phyloP scores from a whole-genome alignment of 2,797 vertebrate species.

The Antennarius maculatus region DNA sequence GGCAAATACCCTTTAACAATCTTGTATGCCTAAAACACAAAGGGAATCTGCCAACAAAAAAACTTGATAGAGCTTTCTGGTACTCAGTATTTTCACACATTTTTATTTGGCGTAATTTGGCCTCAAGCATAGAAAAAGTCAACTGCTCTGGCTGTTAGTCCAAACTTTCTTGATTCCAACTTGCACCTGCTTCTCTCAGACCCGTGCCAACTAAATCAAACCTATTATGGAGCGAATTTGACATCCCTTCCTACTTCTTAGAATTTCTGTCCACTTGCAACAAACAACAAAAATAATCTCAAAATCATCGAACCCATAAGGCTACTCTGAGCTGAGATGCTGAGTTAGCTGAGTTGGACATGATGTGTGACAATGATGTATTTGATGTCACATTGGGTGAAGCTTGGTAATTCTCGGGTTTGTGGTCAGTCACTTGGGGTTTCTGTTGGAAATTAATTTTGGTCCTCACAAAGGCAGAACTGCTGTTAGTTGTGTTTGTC shows the following conservation, averaged over 20 bases:
- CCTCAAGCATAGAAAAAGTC: neutral
- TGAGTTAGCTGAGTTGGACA: no score
- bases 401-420: neutral
- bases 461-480: slow-evolving; percentile 10
- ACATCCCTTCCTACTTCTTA: neutral
- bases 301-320: no score
- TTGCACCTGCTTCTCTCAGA: neutral
- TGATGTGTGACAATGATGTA: no score
- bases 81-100: slow-evolving; percentile 3
- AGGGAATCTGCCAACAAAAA: slow-evolving; percentile 12
- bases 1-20: slow-evolving; percentile 55
- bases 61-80: slow-evolving; percentile 5
- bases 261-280: no score
- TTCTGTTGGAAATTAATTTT: neutral
- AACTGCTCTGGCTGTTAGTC: neutral
- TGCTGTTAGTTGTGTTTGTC: slow-evolving; percentile 15
- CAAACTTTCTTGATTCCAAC: neutral
- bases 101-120: neutral
- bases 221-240: neutral
- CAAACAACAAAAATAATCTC: no score
- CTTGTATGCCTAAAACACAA: slow-evolving; percentile 23
- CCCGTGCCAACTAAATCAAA: neutral
- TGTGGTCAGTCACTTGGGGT: neutral
- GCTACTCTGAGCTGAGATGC: no score
- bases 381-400: no score